Evolutionary conservation across 2,888 invertebrate species (phyloP), one percentile per base, ranked within the genome.

Genomic region (Actias luna): DNA sequence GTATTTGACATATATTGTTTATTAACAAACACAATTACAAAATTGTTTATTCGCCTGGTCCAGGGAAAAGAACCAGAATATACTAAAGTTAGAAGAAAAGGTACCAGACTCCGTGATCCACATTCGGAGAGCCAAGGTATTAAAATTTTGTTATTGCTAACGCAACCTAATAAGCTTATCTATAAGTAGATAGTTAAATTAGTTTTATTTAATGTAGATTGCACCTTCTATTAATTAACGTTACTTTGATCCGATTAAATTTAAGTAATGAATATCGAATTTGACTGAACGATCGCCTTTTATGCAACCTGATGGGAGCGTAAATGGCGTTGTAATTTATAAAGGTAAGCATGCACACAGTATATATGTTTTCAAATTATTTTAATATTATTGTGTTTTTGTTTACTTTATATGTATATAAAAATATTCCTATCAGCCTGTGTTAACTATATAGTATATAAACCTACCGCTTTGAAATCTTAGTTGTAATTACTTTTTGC

Each of bases 91-190:
- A 92, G 96, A 80, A 95, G 96, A 95, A 96, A 96, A 95, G 96
- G 96, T 70, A 95, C 95, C 69, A 93, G 96, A 77, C 93, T 96
- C 63, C 93, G 96, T 64, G 96, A 96, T 85, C 96, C 96, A 16
- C 96, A 96, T 88, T 96, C 96, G 2, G 96, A 96, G 84, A 96
- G 96, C 83, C 96, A 96, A 96, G 96, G 96, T 96, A 94, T 67
- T 29, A 16, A 78, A 71, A 29, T 58, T 59, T 16, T 52, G 29
- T 62, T n/a, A 22, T 57, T 46, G 60, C 22, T 39, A 64, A 63
- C 59, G 64, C 25, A 27, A 33, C 70, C 70, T 74, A 66, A 77
- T 70, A 71, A 79, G 89, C 91, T 88, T 89, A 84, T 79, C 33
- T 70, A 82, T 81, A 83, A 75, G 91, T 92, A 92, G 92, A 87